phyloP scores from a whole-genome alignment of 2,888 invertebrate genomes.

The Cryptus viduatorius region DNA sequence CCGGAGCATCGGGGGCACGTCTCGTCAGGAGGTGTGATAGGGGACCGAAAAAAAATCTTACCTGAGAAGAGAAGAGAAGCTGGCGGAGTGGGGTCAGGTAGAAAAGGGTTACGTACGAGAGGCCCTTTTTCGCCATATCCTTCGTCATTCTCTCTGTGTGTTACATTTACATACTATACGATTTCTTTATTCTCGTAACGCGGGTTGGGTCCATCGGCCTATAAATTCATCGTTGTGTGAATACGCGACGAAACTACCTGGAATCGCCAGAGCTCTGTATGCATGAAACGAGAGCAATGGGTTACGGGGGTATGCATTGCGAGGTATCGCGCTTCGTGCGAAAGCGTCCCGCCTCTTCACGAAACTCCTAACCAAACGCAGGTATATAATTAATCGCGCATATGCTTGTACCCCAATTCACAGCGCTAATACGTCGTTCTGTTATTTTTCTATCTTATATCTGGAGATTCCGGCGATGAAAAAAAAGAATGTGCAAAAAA shows the following conservation, averaged over 20 bases:
- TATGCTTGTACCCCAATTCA: neutral
- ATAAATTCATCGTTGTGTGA: slow-evolving; percentile 50
- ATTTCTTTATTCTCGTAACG: slow-evolving; percentile 67
- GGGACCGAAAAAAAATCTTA: slow-evolving; percentile 80
- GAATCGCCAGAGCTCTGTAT: slow-evolving; percentile 63
- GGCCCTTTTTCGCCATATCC: slow-evolving; percentile 61
- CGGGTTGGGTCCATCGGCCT: slow-evolving; percentile 49
- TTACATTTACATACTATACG: slow-evolving; percentile 64
- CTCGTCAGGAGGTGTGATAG: slow-evolving; percentile 82
- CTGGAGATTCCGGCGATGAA: no score
- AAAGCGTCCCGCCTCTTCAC: slow-evolving; percentile 44
- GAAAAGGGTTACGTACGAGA: slow-evolving; percentile 78
- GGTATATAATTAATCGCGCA: slow-evolving; percentile 22
- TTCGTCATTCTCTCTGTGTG: slow-evolving; percentile 39
- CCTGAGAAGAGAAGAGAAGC: slow-evolving; percentile 78
- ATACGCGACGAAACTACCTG: slow-evolving; percentile 64
- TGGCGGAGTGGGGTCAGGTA: slow-evolving; percentile 83
- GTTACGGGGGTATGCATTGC: slow-evolving; percentile 16
- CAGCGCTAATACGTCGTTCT: neutral
- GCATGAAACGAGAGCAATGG: slow-evolving; percentile 9
- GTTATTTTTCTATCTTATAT: neutral
- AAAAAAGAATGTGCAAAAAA: no score
- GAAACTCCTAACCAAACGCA: slow-evolving; percentile 29
- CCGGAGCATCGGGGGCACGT: slow-evolving; percentile 67
- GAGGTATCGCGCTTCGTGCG: slow-evolving; percentile 40